Percentiles rank a stretch among this genome's conserved stretches.
Conservation (phyloP, 2,797 vertebrate genomes). For the Oryzias sinensis region DNA sequence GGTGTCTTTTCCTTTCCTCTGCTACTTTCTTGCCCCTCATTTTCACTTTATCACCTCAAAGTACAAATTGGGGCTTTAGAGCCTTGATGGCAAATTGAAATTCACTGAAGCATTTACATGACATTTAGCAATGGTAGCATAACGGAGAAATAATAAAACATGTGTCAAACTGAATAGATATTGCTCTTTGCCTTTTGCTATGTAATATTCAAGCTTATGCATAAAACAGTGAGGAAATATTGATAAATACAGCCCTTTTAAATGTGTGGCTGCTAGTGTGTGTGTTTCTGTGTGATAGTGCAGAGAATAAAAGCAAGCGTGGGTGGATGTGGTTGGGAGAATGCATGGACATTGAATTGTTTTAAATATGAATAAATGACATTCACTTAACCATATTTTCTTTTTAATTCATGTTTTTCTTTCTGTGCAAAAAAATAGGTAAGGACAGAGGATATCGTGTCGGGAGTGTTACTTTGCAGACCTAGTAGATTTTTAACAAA, state of each 20-base stretch:
- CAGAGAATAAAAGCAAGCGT: neutral
- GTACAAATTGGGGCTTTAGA: slow-evolving; percentile 66
- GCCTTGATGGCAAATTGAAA: slow-evolving; percentile 71
- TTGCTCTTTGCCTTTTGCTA: slow-evolving; percentile 35
- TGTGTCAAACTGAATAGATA: slow-evolving; percentile 56
- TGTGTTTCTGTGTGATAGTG: neutral
- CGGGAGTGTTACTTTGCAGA: too few relatives aligned
- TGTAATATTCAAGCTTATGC: slow-evolving; percentile 40
- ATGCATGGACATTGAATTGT: slow-evolving; percentile 8
- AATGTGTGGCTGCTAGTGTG: neutral
- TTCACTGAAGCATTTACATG: slow-evolving; percentile 73
- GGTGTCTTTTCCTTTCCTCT: slow-evolving; percentile 31
- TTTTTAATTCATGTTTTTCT: too few relatives aligned
- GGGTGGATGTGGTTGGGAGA: slow-evolving; percentile 12
- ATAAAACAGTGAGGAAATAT: slow-evolving; percentile 16
- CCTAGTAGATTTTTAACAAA: too few relatives aligned
- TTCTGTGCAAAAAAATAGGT: too few relatives aligned
- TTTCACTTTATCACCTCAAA: slow-evolving; percentile 72
- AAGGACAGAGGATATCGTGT: too few relatives aligned
- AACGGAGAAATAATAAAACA: slow-evolving; percentile 70
- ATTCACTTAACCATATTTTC: neutral
- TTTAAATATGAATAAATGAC: slow-evolving; percentile 19
- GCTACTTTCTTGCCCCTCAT: slow-evolving; percentile 47
- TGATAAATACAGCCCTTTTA: slow-evolving; percentile 11
- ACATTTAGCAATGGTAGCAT: slow-evolving; percentile 70